Evolutionary conservation across 2,113 vertebrate species (phyloP).

Genomic region (Hemicordylus capensis): DNA sequence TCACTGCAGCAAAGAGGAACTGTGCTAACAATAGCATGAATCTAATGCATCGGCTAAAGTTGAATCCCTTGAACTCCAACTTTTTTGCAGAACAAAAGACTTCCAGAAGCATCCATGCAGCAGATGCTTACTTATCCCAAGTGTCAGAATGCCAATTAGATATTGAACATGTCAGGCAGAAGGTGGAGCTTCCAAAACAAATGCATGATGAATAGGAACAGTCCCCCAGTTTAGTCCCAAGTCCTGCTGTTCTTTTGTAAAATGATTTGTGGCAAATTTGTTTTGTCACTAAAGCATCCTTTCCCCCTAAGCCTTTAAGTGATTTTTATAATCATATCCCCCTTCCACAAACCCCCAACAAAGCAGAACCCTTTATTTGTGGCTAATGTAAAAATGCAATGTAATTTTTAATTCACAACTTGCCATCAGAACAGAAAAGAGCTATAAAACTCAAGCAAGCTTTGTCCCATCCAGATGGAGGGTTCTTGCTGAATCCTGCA

Average conservation of each 20-base stretch:
- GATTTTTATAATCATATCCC: constrained; percentile 73
- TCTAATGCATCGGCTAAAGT: constrained; percentile 62
- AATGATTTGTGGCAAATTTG: constrained; percentile 99
- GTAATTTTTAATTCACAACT: constrained; percentile 44
- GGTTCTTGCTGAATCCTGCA: constrained; percentile 9
- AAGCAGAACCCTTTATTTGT: not conserved
- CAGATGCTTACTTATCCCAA: constrained; percentile 91
- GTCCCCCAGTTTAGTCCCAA: constrained; percentile 84
- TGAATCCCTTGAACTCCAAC: constrained; percentile 76
- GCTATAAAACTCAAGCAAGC: constrained; percentile 55
- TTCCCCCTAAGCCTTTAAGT: constrained; percentile 76
- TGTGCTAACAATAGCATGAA: constrained; percentile 69
- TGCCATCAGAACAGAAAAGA: constrained; percentile 42
- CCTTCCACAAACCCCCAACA: not conserved
- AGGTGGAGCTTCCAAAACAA: constrained; percentile 82
- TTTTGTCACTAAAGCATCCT: constrained; percentile 94
- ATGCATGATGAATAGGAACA: constrained; percentile 85
- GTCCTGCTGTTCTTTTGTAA: constrained; percentile 95
- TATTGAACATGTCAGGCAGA: constrained; percentile 85
- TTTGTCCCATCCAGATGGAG: not conserved
- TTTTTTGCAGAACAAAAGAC: constrained; percentile 75
- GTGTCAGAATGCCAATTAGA: constrained; percentile 93
- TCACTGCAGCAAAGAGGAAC: constrained; percentile 51
- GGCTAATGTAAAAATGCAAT: constrained; percentile 33
- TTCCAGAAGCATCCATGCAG: constrained; percentile 82